Conservation (phyloP, 1,140 invertebrate species). For the Philopotamus ludificatus region DNA sequence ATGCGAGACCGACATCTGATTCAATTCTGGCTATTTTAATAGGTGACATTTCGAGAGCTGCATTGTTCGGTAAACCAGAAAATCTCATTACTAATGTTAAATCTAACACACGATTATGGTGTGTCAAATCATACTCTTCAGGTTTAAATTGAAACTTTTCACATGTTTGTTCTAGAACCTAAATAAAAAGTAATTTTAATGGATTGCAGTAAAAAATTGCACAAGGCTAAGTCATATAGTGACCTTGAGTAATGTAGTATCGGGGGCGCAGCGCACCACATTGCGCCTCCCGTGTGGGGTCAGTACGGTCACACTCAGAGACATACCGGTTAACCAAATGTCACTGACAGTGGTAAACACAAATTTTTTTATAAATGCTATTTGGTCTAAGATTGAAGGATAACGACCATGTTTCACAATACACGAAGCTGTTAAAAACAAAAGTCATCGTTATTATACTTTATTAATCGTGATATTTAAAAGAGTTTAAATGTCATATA, state of each 20-base stretch:
- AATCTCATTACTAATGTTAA: conserved; percentile 62
- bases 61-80: conserved; percentile 69
- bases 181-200: conserved; percentile 36
- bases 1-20: conserved; percentile 58
- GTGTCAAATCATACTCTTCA: conserved; percentile 65
- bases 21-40: conserved; percentile 54
- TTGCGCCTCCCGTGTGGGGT: conserved; percentile 58
- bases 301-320: conserved; percentile 51
- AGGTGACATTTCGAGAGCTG: conserved; percentile 63
- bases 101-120: conserved; percentile 64
- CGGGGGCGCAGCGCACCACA: conserved; percentile 57
- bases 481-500: too few relatives aligned
- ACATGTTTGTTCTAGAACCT: conserved; percentile 70
- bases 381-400: too few relatives aligned
- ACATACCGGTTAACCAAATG: too few relatives aligned
- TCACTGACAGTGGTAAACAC: too few relatives aligned
- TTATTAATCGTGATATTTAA: too few relatives aligned
- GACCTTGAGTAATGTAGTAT: conserved; percentile 61
- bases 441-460: too few relatives aligned
- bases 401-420: too few relatives aligned
- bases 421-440: too few relatives aligned
- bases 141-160: conserved; percentile 61
- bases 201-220: neutral
- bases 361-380: too few relatives aligned
- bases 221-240: too few relatives aligned